phyloP scores from a whole-genome alignment of 2,113 vertebrate species.

The Phasianus colchicus region DNA sequence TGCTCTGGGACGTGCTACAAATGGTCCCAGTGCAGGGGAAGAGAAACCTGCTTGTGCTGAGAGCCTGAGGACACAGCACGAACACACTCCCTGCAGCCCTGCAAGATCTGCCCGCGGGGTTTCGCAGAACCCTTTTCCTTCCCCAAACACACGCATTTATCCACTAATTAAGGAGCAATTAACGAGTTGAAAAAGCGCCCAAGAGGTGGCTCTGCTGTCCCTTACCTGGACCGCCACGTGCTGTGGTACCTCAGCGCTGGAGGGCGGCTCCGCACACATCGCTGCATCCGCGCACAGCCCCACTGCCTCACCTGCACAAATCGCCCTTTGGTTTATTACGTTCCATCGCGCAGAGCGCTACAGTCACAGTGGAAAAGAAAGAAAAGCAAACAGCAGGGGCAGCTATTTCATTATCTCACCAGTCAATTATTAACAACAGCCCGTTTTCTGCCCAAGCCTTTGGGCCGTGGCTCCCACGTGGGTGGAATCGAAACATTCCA shows the following conservation, averaged over 20 bases:
- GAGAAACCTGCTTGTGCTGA: neutral
- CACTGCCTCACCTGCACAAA: rapidly evolving
- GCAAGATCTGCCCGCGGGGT: rapidly evolving
- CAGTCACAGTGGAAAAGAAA: neutral
- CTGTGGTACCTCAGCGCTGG: rapidly evolving
- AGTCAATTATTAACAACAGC: constrained; percentile 44
- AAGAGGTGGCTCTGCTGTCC: rapidly evolving
- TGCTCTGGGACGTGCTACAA: neutral
- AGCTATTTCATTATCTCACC: neutral
- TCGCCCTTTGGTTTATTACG: rapidly evolving
- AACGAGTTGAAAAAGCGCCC: rapidly evolving
- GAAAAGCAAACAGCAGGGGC: neutral
- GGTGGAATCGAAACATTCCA: neutral
- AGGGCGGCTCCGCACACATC: rapidly evolving
- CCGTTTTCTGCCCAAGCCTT: neutral
- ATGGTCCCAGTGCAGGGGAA: neutral
- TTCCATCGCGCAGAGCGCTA: rapidly evolving
- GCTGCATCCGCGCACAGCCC: rapidly evolving
- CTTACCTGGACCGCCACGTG: neutral
- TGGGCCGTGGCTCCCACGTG: neutral
- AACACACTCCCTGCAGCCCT: neutral
- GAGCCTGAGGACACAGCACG: rapidly evolving
- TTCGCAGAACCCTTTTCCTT: neutral
- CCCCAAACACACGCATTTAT: rapidly evolving
- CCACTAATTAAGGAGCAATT: neutral